These are phyloP conservation scores for Phymatocera aterrima DNA, from an alignment of 2,888 invertebrate genomes.

Conservation along the genomic window DNA sequence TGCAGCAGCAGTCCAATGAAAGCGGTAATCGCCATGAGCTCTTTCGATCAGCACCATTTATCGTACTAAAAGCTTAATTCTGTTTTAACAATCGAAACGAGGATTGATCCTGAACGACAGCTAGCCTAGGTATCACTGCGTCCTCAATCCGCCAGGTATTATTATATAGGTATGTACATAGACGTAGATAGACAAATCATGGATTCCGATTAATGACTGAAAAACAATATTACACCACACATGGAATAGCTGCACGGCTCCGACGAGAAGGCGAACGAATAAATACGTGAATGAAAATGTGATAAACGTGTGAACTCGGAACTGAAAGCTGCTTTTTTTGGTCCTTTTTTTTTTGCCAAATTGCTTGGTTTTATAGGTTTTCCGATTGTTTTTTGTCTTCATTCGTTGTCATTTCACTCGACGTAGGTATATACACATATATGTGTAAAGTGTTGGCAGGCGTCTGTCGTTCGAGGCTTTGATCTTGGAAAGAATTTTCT, in stretches of 20 bases:
- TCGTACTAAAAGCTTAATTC: not conserved
- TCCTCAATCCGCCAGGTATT: not conserved
- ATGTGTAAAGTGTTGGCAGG: not conserved
- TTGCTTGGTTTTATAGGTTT: no score
- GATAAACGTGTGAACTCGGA: not conserved
- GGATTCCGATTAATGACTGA: conserved; percentile 14
- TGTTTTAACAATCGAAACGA: conserved; percentile 21
- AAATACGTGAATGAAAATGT: conserved; percentile 8
- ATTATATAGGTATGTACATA: not conserved
- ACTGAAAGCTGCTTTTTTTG: not conserved
- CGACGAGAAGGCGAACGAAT: not conserved
- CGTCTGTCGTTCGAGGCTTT: not conserved
- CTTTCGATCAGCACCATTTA: conserved; percentile 27
- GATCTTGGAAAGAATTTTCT: not conserved
- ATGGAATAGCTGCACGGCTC: not conserved
- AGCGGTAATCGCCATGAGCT: conserved; percentile 29
- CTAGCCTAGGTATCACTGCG: conserved; percentile 1
- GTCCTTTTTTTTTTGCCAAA: no score
- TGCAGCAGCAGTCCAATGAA: not conserved
- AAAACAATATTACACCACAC: not conserved
- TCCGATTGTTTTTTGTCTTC: no score
- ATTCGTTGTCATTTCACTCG: not conserved
- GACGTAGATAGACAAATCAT: no score
- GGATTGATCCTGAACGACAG: not conserved
- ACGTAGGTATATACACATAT: not conserved